phyloP scores from a whole-genome alignment of 2,113 vertebrate species.

The Sorex fumeus region DNA sequence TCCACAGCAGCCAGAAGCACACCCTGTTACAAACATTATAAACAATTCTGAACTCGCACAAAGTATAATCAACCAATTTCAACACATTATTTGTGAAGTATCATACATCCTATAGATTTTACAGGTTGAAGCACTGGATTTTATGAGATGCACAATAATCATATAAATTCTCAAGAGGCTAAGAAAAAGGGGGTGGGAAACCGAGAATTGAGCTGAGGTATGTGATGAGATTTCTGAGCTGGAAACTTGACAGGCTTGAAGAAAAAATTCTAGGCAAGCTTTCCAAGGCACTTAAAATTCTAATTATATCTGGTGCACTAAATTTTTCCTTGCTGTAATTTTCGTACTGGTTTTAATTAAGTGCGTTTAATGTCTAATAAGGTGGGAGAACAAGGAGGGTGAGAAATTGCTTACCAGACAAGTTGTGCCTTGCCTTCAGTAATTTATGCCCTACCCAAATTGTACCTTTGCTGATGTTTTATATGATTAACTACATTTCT shows the following conservation, averaged over 20 bases:
- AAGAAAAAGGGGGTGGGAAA: slow-evolving; percentile 32
- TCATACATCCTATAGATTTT: slow-evolving; percentile 73
- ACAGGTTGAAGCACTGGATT: slow-evolving; percentile 70
- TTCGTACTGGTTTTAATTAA: slow-evolving; percentile 83
- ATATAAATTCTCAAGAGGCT: slow-evolving; percentile 60
- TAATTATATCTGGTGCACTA: slow-evolving; percentile 69
- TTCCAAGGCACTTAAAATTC: slow-evolving; percentile 75
- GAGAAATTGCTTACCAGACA: slow-evolving; percentile 73
- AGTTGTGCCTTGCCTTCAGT: slow-evolving; percentile 46
- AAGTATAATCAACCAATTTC: slow-evolving; percentile 79
- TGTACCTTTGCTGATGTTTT: slow-evolving; percentile 80
- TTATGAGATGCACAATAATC: slow-evolving; percentile 74
- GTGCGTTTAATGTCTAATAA: slow-evolving; percentile 76
- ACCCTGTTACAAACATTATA: not conserved
- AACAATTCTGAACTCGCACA: slow-evolving; percentile 76
- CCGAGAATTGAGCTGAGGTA: not conserved
- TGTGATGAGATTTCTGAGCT: slow-evolving; percentile 47
- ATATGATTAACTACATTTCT: slow-evolving; percentile 74
- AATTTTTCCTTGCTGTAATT: slow-evolving; percentile 73
- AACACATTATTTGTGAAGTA: slow-evolving; percentile 73
- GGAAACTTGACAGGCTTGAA: slow-evolving; percentile 75
- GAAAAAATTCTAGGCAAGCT: slow-evolving; percentile 72
- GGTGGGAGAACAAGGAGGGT: slow-evolving; percentile 70
- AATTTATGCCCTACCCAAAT: slow-evolving; percentile 60
- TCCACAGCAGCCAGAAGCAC: slow-evolving; percentile 51